These are phyloP conservation scores for Morpho achilles DNA, from an alignment of 2,888 invertebrate genomes.

Conservation along the genomic window DNA sequence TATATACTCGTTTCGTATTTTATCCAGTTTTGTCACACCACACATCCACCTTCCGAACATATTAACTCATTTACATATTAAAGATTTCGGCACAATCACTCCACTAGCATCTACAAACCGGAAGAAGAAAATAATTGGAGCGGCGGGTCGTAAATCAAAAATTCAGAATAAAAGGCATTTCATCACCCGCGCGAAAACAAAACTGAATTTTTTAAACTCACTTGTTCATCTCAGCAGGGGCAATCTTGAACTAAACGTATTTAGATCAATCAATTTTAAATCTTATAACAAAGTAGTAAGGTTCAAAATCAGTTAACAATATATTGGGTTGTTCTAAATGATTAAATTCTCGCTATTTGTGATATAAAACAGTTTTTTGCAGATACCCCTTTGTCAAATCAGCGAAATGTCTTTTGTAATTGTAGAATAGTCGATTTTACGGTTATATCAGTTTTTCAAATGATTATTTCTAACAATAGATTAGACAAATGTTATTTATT, in stretches of 20 bases:
- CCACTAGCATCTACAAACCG: constrained; percentile 28
- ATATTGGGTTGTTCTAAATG: background rate
- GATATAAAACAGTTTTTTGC: constrained; percentile 21
- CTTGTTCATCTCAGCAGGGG: constrained; percentile 45
- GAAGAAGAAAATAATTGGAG: constrained; percentile 38
- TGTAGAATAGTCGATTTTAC: constrained; percentile 29
- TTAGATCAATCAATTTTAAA: background rate
- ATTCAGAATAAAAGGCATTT: constrained; percentile 39
- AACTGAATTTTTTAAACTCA: constrained; percentile 33
- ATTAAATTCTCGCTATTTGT: constrained; percentile 7
- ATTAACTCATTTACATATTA: too few relatives aligned
- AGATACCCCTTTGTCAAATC: constrained; percentile 34
- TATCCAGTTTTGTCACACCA: too few relatives aligned
- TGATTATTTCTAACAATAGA: constrained; percentile 16
- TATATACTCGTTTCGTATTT: too few relatives aligned
- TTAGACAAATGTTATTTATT: constrained; percentile 9
- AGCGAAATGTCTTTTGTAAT: constrained; percentile 37
- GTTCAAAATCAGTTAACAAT: background rate
- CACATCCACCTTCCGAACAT: too few relatives aligned
- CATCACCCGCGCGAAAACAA: constrained; percentile 46
- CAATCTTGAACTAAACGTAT: background rate
- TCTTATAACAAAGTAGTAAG: background rate
- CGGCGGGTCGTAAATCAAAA: constrained; percentile 44
- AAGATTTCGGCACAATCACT: too few relatives aligned
- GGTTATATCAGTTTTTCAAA: constrained; percentile 22